Evolutionary conservation across 2,888 invertebrate genomes (phyloP).

Genomic region (Heliconius hortense): DNA sequence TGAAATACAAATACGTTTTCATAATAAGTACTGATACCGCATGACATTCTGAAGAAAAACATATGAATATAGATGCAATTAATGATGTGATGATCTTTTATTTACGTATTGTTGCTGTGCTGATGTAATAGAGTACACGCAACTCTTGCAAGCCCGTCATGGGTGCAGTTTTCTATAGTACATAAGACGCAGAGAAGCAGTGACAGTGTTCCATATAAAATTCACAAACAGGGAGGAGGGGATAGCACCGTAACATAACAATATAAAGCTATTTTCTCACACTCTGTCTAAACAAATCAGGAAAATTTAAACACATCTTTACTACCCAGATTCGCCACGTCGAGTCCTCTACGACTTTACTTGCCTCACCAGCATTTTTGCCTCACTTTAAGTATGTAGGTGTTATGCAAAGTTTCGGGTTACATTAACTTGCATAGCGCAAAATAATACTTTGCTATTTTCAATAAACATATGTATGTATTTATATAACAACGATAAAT

Average conservation of each 20-base stretch:
- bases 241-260: no score
- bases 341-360: not conserved
- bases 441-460: not conserved
- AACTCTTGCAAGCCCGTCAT: not conserved
- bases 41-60: not conserved
- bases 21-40: not conserved
- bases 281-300: not conserved
- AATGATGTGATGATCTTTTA: not conserved
- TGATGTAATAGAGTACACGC: not conserved
- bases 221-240: not conserved
- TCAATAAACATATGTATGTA: not conserved
- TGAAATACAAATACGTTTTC: conserved; percentile 16
- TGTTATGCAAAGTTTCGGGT: not conserved
- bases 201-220: not conserved
- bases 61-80: not conserved
- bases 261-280: not conserved
- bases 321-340: not conserved
- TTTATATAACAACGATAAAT: not conserved
- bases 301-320: not conserved
- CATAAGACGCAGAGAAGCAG: not conserved
- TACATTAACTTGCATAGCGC: not conserved
- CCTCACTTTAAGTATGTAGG: not conserved
- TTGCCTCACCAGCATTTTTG: not conserved
- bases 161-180: not conserved
- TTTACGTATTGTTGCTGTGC: not conserved